Base-by-base conservation (phyloP, 1,140 invertebrate genomes). In the Spodoptera litura region DNA sequence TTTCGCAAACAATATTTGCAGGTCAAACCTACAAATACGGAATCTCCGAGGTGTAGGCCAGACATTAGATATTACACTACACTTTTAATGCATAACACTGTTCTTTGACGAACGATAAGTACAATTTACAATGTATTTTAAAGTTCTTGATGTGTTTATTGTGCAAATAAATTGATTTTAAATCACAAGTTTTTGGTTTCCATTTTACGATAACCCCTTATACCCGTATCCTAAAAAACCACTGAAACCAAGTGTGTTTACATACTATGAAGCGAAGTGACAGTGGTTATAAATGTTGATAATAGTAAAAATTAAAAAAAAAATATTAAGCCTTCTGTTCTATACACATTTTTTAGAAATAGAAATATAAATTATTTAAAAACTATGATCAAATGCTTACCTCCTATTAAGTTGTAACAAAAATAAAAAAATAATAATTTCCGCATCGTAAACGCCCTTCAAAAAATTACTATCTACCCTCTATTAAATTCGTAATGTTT, bases 131-230 rank as follows among this genome's bases (percentile, higher is more conserved):
- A 44, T 58, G n/a, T 73, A 73, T 73, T 59, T 56, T 61, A 49
- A 61, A 74, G 56, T 78, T 72, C 35, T 78, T 68, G 64, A 73
- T 79, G 59, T 86, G 79, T 85, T 82, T 81, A 81, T 85, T 85
- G 80, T 88, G 83, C 81, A 86, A 88, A 78, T 87, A 89, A 88
- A 89, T 83, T 53, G 71, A 83, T 81, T 85, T 85, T 25, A 78
- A 84, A 73, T 73, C 71, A 49, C n/a, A 2, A 49, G 2, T 1
- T 58, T 5, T 59, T 49, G 53, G 25, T 73, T 73, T 35, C 35
- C 8, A 51, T 73, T 73, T 73, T 13, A 68, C 20, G 5, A 3
- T 15, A 68, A 2, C 11, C 20, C 49, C 27, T 20, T 20, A 20
- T 20, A 20, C 20, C 20, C 20, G n/a, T 62, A 15, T 27, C 20